Conservation (phyloP, 2,888 invertebrate species). For the Dexiosoma caninum region DNA sequence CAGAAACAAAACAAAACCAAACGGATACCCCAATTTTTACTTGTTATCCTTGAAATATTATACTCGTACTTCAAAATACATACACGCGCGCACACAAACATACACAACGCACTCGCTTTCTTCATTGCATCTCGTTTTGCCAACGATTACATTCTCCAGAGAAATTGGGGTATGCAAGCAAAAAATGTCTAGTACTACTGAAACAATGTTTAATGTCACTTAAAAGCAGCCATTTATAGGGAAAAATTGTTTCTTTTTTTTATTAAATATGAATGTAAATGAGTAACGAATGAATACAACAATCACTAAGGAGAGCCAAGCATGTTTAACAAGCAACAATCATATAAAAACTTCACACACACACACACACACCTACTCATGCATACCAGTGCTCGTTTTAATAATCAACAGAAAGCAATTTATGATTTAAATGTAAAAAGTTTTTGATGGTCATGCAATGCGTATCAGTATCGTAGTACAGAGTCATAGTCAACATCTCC, state of each 20-base stretch:
- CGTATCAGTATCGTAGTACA: slow-evolving; percentile 52
- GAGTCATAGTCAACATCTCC: neutral
- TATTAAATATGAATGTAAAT: slow-evolving; percentile 52
- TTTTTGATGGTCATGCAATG: slow-evolving; percentile 19
- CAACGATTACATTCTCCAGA: slow-evolving; percentile 47
- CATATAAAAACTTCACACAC: neutral
- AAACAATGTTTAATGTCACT: slow-evolving; percentile 55
- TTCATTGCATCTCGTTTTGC: neutral
- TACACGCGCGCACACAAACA: neutral
- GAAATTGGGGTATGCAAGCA: slow-evolving; percentile 25
- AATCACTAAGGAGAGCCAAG: neutral
- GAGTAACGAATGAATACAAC: slow-evolving; percentile 37
- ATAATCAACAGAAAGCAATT: slow-evolving; percentile 2
- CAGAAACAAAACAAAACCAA: slow-evolving; percentile 14
- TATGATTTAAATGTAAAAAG: slow-evolving; percentile 26
- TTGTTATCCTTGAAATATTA: slow-evolving; percentile 61
- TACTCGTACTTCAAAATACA: slow-evolving; percentile 2
- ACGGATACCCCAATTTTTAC: slow-evolving; percentile 55
- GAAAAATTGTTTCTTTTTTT: neutral
- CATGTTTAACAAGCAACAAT: neutral
- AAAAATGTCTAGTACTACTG: neutral
- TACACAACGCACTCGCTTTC: neutral
- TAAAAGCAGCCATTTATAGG: slow-evolving; percentile 46
- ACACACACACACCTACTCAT: neutral
- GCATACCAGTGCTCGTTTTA: neutral